Base-by-base conservation (phyloP, 2,113 vertebrate genomes). In the Solenodon paradoxus region DNA sequence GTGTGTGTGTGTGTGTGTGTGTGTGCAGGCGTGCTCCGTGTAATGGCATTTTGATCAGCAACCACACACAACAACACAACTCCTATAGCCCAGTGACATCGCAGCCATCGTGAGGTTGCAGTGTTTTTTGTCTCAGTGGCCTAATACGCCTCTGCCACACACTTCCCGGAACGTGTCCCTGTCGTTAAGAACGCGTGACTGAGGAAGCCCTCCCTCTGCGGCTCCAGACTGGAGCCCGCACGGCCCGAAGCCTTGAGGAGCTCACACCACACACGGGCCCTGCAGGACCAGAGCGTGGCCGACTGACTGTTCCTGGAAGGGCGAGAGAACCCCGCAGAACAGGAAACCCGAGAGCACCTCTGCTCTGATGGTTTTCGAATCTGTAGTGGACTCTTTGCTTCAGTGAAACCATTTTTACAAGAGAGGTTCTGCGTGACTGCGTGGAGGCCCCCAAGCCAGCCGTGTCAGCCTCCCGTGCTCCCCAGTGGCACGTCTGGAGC, bases 361-460 rank as follows among this genome's bases (percentile, higher is more conserved):
- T 8, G 30, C 16, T n/a, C 53, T 57, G 28, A 71, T 1, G 47
- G 59, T 55, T 77, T 61, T 63, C 81, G 35, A 53, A 86, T 63
- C 6, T 81, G 66, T 4, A n/a, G 45, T 26, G 69, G 66, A 38
- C n/a, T 9, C 35, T 61, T 12, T 85, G 49, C 26, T 64, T 38
- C 7, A 47, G 30, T 40, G 69, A 77, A 78, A 32, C 9, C 9
- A 1, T 35, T 7, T 3, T 1, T 0, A 30, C 6, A 16, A 63
- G 49, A 20, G 63, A 0, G 1, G 7, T 32, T n/a, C 66, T 30
- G 42, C 57, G 19, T 6, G 8, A 17, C 7, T 59, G 66, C 0
- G 32, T 1, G 0, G 19, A 28, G n/a, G 12, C 9, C 35, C 38
- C 24, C 1, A 6, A 45, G 17, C 19, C 30, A 4, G 64, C 9